Evolutionary conservation across 2,113 vertebrate genomes (phyloP).

Genomic region (Varanus komodoensis): DNA sequence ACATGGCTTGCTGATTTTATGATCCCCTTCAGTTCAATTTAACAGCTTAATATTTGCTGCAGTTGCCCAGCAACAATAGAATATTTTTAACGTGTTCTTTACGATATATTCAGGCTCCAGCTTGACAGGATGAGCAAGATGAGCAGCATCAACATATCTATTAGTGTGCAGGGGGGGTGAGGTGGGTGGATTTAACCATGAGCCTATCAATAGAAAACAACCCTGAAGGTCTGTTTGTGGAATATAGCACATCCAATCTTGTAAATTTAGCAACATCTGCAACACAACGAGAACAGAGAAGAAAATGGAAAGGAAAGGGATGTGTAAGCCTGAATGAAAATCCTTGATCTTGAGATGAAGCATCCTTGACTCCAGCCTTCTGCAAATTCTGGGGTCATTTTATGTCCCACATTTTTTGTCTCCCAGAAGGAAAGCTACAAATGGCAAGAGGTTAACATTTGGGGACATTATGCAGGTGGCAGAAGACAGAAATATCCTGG

Average conservation of each 20-base stretch:
- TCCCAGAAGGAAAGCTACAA: too few species aligned
- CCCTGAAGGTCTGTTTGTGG: background rate
- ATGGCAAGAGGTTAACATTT: too few species aligned
- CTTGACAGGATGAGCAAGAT: conserved; percentile 40
- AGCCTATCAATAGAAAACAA: background rate
- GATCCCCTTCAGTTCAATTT: conserved; percentile 37
- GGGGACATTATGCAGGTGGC: too few species aligned
- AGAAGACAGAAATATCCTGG: too few species aligned
- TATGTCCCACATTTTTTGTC: too few species aligned
- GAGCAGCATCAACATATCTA: conserved; percentile 20
- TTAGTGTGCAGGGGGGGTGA: conserved; percentile 10
- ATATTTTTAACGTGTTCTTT: conserved; percentile 42
- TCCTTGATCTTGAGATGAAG: background rate
- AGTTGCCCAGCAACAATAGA: conserved; percentile 22
- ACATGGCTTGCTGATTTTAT: conserved; percentile 52
- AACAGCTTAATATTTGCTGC: conserved; percentile 46
- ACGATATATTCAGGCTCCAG: conserved; percentile 43
- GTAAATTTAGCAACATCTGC: background rate
- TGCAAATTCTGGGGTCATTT: too few species aligned
- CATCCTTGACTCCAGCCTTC: background rate
- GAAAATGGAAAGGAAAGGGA: background rate
- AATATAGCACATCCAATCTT: background rate
- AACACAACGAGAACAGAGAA: background rate
- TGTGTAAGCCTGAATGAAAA: background rate
- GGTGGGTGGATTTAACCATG: conserved; percentile 4